Evolutionary conservation across 2,113 vertebrate genomes (phyloP).

Genomic region (Peromyscus californicus): DNA sequence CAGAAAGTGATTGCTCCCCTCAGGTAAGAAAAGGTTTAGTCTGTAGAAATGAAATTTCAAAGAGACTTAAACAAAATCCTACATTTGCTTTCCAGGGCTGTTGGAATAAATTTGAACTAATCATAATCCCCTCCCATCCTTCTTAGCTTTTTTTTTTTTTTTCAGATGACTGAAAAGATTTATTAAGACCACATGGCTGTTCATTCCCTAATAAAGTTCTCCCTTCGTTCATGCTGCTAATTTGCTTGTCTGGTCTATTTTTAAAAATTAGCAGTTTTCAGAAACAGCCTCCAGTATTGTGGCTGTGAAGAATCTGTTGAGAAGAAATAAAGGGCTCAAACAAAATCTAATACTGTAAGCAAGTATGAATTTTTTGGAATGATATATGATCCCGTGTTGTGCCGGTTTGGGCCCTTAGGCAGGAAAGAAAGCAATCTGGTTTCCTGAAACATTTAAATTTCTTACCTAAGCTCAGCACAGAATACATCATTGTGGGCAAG

Average conservation of each 20-base stretch:
- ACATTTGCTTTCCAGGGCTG: conserved; percentile 68
- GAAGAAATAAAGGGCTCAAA: conserved; percentile 78
- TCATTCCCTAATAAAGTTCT: conserved; percentile 78
- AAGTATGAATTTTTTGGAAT: conserved; percentile 78
- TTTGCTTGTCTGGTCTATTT: conserved; percentile 84
- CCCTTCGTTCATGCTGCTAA: conserved; percentile 80
- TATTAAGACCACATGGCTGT: conserved; percentile 71
- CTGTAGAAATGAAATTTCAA: conserved; percentile 61
- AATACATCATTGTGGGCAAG: conserved; percentile 73
- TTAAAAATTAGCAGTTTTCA: conserved; percentile 79
- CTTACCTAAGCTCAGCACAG: conserved; percentile 76
- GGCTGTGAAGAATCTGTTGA: conserved; percentile 82
- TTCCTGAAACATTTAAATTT: conserved; percentile 73
- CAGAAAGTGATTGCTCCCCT: conserved; percentile 60
- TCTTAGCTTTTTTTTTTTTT: conserved; percentile 73
- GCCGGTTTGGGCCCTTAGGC: conserved; percentile 58
- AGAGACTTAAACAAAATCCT: conserved; percentile 46
- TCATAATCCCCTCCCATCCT: conserved; percentile 50
- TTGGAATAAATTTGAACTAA: conserved; percentile 70
- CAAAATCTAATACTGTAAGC: conserved; percentile 81
- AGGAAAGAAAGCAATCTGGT: conserved; percentile 74
- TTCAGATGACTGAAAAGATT: conserved; percentile 76
- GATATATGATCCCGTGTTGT: conserved; percentile 50
- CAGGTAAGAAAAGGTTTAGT: conserved; percentile 55
- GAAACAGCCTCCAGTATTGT: conserved; percentile 82